A percentile compares a stretch with the other conserved stretches of the same genome.
Evolutionary conservation across 1,140 invertebrate species (phyloP).

Genomic region (Acromyrmex heyeri): DNA sequence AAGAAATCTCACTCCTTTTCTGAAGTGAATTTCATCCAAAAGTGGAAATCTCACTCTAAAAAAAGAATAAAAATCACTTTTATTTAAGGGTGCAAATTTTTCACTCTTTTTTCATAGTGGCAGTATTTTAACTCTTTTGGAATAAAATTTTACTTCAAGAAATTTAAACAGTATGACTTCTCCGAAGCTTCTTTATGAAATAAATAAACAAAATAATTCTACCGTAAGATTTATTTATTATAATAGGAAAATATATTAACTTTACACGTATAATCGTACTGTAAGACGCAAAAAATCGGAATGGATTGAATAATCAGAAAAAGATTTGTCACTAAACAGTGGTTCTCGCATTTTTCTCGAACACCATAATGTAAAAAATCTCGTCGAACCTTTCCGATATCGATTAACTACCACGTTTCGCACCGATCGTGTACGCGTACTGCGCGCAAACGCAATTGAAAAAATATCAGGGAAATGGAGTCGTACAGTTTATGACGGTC

Average conservation of each 20-base stretch:
- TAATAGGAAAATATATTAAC: not conserved
- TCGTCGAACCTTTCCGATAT: constrained; percentile 3
- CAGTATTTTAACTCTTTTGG: too few species aligned
- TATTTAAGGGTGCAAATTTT: too few species aligned
- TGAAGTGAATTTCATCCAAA: too few species aligned
- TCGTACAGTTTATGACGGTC: constrained; percentile 36
- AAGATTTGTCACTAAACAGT: not conserved
- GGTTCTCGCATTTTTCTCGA: not conserved
- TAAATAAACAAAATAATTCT: not conserved
- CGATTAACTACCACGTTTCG: constrained; percentile 22
- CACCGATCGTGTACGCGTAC: constrained; percentile 1
- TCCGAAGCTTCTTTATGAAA: too few species aligned
- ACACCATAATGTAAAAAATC: constrained; percentile 11
- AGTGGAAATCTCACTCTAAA: too few species aligned
- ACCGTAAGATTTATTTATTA: not conserved
- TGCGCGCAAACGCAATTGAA: constrained; percentile 32
- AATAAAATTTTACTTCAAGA: too few species aligned
- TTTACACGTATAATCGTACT: not conserved
- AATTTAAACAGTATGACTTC: too few species aligned
- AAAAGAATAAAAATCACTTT: too few species aligned
- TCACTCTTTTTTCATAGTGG: too few species aligned
- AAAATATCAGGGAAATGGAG: constrained; percentile 36
- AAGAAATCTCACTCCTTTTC: too few species aligned
- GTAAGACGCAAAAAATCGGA: not conserved
- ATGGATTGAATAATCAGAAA: not conserved